Evolutionary conservation across 2,797 vertebrate species (phyloP).

Genomic region (Rhinophrynus dorsalis): DNA sequence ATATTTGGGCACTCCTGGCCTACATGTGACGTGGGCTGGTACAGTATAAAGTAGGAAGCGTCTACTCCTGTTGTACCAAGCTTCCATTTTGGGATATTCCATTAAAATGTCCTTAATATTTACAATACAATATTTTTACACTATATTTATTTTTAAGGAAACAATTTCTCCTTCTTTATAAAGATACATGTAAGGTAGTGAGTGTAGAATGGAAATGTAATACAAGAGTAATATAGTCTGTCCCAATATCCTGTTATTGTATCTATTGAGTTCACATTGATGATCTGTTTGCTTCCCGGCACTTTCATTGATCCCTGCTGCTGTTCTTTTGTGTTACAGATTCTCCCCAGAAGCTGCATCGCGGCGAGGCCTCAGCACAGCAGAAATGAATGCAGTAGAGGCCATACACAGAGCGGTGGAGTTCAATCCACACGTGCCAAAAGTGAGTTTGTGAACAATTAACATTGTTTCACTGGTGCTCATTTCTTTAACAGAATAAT

Average conservation of each 20-base stretch:
- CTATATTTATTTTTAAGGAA: too few relatives aligned
- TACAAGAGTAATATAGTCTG: too few relatives aligned
- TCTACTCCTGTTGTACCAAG: conserved; percentile 61
- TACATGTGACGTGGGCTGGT: conserved; percentile 49
- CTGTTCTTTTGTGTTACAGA: conserved; percentile 72
- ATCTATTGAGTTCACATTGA: not conserved
- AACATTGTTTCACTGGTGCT: not conserved
- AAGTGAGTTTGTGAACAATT: conserved; percentile 73
- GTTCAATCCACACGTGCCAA: conserved; percentile 97
- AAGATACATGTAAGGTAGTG: conserved; percentile 55
- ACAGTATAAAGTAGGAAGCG: conserved; percentile 58
- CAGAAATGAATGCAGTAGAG: conserved; percentile 98
- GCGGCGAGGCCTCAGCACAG: conserved; percentile 92
- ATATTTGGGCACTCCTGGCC: conserved; percentile 63
- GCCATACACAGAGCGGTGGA: conserved; percentile 98
- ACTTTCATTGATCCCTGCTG: too few relatives aligned
- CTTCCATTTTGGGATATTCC: conserved; percentile 63
- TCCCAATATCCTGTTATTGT: not conserved
- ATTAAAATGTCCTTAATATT: conserved; percentile 51
- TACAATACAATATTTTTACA: too few relatives aligned
- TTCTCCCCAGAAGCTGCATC: conserved; percentile 97
- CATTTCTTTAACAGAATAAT: too few relatives aligned
- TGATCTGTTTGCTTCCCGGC: too few relatives aligned
- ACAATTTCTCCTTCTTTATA: too few relatives aligned
- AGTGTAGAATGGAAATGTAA: conserved; percentile 58